Evolutionary conservation across 2,797 vertebrate species (phyloP).

Genomic region (Neomorphus geoffroyi): DNA sequence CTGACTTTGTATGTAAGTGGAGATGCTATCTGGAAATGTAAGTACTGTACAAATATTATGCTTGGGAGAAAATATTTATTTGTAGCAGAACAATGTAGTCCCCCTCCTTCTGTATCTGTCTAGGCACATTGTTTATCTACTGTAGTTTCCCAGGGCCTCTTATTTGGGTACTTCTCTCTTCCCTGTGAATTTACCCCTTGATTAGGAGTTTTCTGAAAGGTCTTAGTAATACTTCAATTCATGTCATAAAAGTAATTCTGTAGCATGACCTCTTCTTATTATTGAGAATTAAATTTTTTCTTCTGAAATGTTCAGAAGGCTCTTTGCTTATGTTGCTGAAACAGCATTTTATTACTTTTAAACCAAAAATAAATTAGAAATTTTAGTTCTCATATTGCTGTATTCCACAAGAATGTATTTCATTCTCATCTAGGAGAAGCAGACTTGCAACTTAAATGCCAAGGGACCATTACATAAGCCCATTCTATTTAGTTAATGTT

Average conservation of each 20-base stretch:
- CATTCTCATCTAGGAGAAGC: not conserved
- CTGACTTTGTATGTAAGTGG: not conserved
- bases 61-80: not conserved
- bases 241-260: not conserved
- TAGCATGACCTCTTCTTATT: not conserved
- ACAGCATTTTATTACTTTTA: not conserved
- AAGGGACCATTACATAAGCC: not conserved
- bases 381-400: not conserved
- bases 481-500: not conserved
- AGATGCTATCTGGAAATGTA: not conserved
- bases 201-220: not conserved
- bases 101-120: not conserved
- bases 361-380: not conserved
- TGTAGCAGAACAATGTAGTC: not conserved
- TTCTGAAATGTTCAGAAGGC: not conserved
- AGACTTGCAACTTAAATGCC: not conserved
- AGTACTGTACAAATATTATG: not conserved
- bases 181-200: not conserved
- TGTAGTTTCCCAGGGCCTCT: not conserved
- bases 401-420: not conserved
- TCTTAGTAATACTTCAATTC: not conserved
- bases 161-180: not conserved
- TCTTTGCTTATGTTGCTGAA: not conserved
- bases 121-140: not conserved
- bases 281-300: not conserved